Conservation (phyloP, 92 coral and sea anemone species). For the Anthopleura xanthogrammica region DNA sequence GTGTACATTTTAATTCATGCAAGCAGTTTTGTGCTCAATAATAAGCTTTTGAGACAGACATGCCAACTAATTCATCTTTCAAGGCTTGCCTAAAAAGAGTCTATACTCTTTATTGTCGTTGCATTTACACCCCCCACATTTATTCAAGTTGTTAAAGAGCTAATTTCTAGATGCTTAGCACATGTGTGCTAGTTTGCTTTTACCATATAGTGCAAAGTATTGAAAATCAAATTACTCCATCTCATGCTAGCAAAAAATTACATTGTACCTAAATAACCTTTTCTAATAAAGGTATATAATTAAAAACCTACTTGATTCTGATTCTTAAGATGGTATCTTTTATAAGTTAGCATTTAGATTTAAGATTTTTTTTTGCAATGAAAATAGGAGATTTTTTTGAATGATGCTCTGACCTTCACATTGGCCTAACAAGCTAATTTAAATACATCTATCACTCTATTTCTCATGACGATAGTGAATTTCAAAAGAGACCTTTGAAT, state of each 20-base stretch:
- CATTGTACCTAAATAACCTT: background rate
- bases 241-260: background rate
- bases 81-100: background rate
- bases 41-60: background rate
- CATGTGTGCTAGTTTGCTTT: background rate
- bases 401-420: constrained; percentile 22
- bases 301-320: background rate
- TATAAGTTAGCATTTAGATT: background rate
- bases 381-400: constrained; percentile 3
- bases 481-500: background rate
- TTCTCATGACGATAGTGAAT: background rate
- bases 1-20: background rate
- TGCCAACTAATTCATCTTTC: background rate
- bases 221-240: background rate
- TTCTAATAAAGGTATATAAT: background rate
- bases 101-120: background rate
- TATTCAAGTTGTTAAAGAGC: background rate
- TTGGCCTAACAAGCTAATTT: constrained; percentile 1
- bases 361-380: background rate
- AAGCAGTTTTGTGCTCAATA: background rate
- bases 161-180: background rate
- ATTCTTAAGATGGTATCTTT: background rate
- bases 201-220: background rate
- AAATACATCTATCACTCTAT: background rate
- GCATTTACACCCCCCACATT: background rate